Percentiles rank a stretch among this genome's conserved stretches.
Conservation (phyloP, 2,113 vertebrate species). For the Parotia lawesii region DNA sequence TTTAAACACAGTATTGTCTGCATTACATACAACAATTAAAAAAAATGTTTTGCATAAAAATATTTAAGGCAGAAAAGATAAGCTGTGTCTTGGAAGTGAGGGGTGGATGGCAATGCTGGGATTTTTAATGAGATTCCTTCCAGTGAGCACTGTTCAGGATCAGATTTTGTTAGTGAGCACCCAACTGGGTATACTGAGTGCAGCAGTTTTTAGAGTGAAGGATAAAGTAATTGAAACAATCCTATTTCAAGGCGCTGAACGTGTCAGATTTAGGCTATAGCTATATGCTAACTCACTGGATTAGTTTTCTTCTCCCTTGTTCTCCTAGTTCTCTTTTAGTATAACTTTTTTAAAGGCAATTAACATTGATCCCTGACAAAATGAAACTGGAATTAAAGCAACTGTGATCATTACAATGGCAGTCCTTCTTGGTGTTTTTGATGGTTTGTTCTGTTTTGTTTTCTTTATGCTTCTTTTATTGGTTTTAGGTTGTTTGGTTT, state of each 20-base stretch:
- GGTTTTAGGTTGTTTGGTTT: neutral
- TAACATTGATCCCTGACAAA: neutral
- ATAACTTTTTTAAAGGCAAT: neutral
- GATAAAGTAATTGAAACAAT: neutral
- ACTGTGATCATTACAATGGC: neutral
- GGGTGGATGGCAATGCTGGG: neutral
- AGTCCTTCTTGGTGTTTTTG: neutral
- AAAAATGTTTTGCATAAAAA: neutral
- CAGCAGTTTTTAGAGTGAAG: neutral
- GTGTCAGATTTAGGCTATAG: neutral
- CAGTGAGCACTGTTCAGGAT: neutral
- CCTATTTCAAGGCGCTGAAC: neutral
- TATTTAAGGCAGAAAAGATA: neutral
- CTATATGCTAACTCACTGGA: rapidly evolving
- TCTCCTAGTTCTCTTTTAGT: neutral
- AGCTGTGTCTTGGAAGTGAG: neutral
- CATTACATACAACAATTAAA: neutral
- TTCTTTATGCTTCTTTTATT: neutral
- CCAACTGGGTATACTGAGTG: neutral
- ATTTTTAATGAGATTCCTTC: neutral
- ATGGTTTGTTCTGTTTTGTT: neutral
- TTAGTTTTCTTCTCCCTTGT: neutral
- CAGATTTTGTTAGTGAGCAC: neutral
- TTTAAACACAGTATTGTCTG: neutral
- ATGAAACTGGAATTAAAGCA: neutral